phyloP scores from a whole-genome alignment of 2,888 invertebrate genomes.

The Oscheius onirici region DNA sequence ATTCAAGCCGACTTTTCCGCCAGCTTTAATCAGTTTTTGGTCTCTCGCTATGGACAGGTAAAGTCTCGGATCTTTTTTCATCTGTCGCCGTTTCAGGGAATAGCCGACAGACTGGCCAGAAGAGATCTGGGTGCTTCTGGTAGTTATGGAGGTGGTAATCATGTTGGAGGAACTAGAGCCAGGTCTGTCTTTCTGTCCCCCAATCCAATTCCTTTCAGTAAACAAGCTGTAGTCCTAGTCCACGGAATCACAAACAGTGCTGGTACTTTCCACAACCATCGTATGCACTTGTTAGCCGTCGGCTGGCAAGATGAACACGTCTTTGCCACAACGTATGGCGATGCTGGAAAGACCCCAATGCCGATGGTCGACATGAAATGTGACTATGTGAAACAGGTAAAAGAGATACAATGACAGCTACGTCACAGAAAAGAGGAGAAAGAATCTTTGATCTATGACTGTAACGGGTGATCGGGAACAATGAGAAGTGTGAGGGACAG shows the following conservation, averaged over 20 bases:
- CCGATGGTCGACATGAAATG: conserved; percentile 67
- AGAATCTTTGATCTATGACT: too few species aligned
- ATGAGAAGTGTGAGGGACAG: too few species aligned
- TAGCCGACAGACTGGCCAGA: conserved; percentile 43
- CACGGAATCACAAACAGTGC: conserved; percentile 52
- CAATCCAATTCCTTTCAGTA: conserved; percentile 32
- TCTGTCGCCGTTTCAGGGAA: conserved; percentile 5
- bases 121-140: conserved; percentile 45
- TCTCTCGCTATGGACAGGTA: conserved; percentile 23
- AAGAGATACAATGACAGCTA: not conserved
- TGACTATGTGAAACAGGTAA: conserved; percentile 64
- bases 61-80: not conserved
- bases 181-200: conserved; percentile 22
- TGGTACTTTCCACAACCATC: conserved; percentile 46
- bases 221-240: conserved; percentile 52
- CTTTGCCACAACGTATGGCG: conserved; percentile 69
- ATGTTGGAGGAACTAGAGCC: conserved; percentile 37
- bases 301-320: conserved; percentile 57
- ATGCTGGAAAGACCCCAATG: conserved; percentile 63
- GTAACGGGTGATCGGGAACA: too few species aligned
- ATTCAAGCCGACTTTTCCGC: conserved; percentile 6
- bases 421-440: not conserved
- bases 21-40: conserved; percentile 24
- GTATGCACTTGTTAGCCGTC: conserved; percentile 41
- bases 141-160: conserved; percentile 50